phyloP scores from a whole-genome alignment of 2,797 vertebrate species.

The Hephaestus fuliginosus region DNA sequence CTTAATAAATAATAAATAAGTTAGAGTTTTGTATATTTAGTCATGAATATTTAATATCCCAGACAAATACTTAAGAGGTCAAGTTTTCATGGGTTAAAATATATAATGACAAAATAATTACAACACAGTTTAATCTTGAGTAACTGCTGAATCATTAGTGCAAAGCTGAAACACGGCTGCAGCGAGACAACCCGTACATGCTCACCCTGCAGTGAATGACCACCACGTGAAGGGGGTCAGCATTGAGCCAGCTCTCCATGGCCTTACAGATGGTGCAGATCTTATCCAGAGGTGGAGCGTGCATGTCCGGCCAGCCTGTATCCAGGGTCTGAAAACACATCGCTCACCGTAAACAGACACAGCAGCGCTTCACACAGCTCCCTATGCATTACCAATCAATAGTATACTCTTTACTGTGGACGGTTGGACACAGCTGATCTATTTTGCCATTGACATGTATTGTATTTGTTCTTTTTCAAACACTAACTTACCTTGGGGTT shows the following conservation, averaged over 20 bases:
- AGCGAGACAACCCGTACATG: not conserved
- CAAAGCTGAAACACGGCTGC: not conserved
- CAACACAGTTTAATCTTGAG: not conserved
- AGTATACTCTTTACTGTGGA: not conserved
- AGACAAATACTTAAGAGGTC: not conserved
- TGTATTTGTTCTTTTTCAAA: not conserved
- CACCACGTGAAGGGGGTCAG: conserved; percentile 91
- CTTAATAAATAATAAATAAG: no score
- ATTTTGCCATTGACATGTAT: not conserved
- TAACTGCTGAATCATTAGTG: not conserved
- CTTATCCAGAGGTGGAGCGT: conserved; percentile 95
- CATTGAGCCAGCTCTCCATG: conserved; percentile 95
- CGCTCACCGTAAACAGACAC: conserved; percentile 19
- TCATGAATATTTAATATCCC: not conserved
- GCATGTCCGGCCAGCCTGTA: conserved; percentile 96
- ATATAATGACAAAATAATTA: not conserved
- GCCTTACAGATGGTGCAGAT: conserved; percentile 97
- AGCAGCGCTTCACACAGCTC: not conserved
- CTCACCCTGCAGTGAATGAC: conserved; percentile 97
- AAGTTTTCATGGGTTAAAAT: not conserved
- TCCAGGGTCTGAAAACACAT: conserved; percentile 90
- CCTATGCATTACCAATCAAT: conserved; percentile 17
- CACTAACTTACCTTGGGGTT: conserved; percentile 91
- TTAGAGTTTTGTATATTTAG: not conserved
- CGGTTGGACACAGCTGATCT: conserved; percentile 21